Evolutionary conservation across 2,888 invertebrate genomes (phyloP).

Genomic region (Heliconius ethilla): DNA sequence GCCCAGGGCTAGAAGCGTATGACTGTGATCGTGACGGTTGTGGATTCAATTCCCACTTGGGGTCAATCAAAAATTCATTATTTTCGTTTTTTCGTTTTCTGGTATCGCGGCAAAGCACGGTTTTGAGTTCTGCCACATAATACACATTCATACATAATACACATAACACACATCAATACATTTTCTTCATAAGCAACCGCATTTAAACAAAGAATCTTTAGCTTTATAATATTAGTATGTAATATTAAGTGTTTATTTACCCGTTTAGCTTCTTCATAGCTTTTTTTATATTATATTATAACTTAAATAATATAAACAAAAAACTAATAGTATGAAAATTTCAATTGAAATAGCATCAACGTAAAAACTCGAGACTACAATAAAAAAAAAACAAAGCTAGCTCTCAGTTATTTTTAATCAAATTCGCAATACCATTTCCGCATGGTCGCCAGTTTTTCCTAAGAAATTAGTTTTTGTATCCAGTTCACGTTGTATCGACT

Average conservation of each 20-base stretch:
- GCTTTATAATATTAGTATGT: not conserved
- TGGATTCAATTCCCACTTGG: too few species aligned
- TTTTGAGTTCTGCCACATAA: too few species aligned
- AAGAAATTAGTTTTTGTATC: constrained; percentile 43
- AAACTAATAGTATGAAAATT: not conserved
- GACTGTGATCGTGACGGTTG: too few species aligned
- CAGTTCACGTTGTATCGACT: constrained; percentile 27
- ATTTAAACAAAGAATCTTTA: not conserved
- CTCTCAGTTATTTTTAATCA: constrained; percentile 42
- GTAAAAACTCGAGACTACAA: constrained; percentile 18
- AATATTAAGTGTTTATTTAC: not conserved
- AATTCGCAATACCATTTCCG: constrained; percentile 40
- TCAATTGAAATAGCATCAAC: constrained; percentile 6
- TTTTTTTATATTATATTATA: too few species aligned
- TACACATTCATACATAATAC: too few species aligned
- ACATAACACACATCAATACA: too few species aligned
- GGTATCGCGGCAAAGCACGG: too few species aligned
- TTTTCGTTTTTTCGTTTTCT: too few species aligned
- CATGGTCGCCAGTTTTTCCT: constrained; percentile 34
- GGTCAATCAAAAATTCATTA: too few species aligned
- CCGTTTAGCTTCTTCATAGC: not conserved
- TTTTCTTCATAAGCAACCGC: too few species aligned
- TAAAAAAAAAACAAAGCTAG: constrained; percentile 32
- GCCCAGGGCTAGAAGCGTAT: too few species aligned
- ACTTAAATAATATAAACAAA: too few species aligned